phyloP scores from a whole-genome alignment of 2,797 vertebrate species.

The Mormyrops attenuatus region DNA sequence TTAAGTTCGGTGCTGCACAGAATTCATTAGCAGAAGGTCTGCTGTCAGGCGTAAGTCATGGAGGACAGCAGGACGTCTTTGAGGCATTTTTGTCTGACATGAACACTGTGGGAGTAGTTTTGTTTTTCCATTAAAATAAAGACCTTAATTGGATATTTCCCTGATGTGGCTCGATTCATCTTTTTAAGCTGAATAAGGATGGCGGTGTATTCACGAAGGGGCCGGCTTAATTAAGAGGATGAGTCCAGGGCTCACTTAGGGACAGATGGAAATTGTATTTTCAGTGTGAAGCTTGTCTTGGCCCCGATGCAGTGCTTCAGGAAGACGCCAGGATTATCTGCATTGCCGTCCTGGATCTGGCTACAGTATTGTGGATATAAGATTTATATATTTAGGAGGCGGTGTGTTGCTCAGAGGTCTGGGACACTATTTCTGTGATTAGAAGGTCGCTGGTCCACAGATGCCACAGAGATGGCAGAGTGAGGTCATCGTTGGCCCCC shows the following conservation, averaged over 20 bases:
- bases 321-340: not conserved
- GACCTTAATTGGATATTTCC: slow-evolving; percentile 19
- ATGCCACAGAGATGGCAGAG: not conserved
- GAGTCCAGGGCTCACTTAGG: not conserved
- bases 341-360: not conserved
- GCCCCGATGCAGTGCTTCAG: not conserved
- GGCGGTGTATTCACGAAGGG: not conserved
- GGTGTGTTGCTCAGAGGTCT: not conserved
- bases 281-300: not conserved
- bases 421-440: not conserved
- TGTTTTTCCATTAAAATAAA: not conserved
- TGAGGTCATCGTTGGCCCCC: not conserved
- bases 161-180: not conserved
- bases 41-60: not conserved
- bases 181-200: slow-evolving; percentile 13
- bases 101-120: not conserved
- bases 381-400: not conserved
- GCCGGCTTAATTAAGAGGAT: not conserved
- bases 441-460: not conserved
- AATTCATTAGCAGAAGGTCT: not conserved
- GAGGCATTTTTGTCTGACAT: not conserved
- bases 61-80: not conserved
- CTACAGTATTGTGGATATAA: not conserved
- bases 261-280: not conserved
- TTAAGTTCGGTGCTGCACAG: not conserved